Base-by-base conservation (phyloP, 2,888 invertebrate genomes). In the Andrena bucephala region DNA sequence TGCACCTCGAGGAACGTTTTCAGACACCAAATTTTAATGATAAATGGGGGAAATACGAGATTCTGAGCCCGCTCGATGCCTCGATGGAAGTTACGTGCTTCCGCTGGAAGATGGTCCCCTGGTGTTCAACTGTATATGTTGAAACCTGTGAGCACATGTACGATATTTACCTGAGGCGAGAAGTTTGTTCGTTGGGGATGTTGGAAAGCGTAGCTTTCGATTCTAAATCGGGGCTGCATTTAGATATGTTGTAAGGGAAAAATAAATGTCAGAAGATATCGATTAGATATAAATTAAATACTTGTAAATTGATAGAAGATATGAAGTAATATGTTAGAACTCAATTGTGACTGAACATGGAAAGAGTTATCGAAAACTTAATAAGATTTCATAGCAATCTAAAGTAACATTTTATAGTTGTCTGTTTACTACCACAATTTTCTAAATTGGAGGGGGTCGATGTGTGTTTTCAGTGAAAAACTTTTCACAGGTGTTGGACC, bases 151-250 rank as follows among this genome's bases (percentile, higher is more conserved):
- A 36, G 36, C n/a, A n/a, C 52, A 24, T 31, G 13, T 66, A 31
- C 50, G 60, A 73, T 33, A 31, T 33, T 78, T 66, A 42, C 42
- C 36, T 20, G 29, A 29, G 42, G 36, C n/a, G 50, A 29, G n/a
- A 42, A 50, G 50, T 60, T 66, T 57, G 63, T 52, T 68, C 63
- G 4, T 2, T 50, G 63, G 16, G 42, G 31, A 42, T 68, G 63
- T 54, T 42, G 52, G 33, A 78, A 54, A 67, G 54, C 48, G 63
- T 62, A 48, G 59, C 54, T 24, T 20, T 3, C 24, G 27, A 33
- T 63, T 62, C 42, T 20, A 75, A 78, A 75, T 75, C 75, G 63
- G 33, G 24, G 42, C 29, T 42, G 36, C 16, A 13, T 13, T 62
- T 33, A 57, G 54, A 7, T 42, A 57, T 29, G 29, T 29, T 48